Evolutionary conservation across 2,113 vertebrate genomes (phyloP).

Genomic region (Bufo gargarizans): DNA sequence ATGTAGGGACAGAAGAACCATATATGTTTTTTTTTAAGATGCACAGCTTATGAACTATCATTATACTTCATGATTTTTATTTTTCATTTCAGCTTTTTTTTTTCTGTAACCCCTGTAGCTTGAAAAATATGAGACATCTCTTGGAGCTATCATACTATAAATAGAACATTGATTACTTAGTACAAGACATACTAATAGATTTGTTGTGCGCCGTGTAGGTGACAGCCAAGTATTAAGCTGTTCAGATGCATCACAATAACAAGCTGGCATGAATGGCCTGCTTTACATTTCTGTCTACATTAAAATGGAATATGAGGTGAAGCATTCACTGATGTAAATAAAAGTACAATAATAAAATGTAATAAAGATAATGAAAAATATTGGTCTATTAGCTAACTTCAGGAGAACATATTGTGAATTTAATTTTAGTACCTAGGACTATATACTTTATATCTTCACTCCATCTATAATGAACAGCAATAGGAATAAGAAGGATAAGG

Average conservation of each 20-base stretch:
- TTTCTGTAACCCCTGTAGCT: not conserved
- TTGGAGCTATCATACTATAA: constrained; percentile 38
- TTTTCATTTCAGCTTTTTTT: not conserved
- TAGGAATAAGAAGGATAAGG: not conserved
- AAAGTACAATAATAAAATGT: not conserved
- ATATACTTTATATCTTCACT: not conserved
- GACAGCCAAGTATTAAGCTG: constrained; percentile 33
- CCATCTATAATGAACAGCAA: not conserved
- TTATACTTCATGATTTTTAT: constrained; percentile 1
- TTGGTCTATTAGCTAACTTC: constrained; percentile 6
- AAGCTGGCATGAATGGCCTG: constrained; percentile 21
- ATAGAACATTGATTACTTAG: constrained; percentile 45
- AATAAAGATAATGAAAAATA: constrained; percentile 44
- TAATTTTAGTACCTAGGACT: not conserved
- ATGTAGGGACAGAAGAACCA: no score
- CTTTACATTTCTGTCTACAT: constrained; percentile 42
- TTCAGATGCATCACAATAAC: constrained; percentile 46
- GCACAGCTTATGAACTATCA: not conserved
- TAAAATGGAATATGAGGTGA: constrained; percentile 41
- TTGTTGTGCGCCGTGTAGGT: constrained; percentile 30
- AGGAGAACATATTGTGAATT: constrained; percentile 3
- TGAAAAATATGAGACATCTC: constrained; percentile 19
- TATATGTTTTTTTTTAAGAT: no score
- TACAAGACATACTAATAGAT: constrained; percentile 44
- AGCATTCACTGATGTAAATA: constrained; percentile 8